Percentiles rank a stretch among this genome's conserved stretches.
phyloP scores from a whole-genome alignment of 2,888 invertebrate species.

The Habrosyne pyritoides region DNA sequence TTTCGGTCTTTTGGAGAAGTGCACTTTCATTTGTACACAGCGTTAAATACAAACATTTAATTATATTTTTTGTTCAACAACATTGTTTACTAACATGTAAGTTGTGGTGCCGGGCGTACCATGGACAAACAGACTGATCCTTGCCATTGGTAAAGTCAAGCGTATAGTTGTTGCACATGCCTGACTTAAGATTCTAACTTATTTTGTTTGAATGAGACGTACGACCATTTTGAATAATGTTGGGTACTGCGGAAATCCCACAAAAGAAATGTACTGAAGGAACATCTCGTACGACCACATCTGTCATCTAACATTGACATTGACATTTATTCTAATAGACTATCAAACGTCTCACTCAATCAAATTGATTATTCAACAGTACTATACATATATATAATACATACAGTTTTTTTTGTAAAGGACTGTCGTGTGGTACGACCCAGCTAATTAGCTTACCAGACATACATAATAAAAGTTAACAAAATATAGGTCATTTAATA shows the following conservation, averaged over 20 bases:
- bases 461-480: constrained; percentile 78
- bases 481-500: constrained; percentile 78
- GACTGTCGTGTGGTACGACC: constrained; percentile 57
- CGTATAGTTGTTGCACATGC: constrained; percentile 18
- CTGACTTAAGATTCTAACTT: constrained; percentile 9
- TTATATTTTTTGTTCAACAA: constrained; percentile 62
- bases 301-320: not conserved
- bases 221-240: constrained; percentile 5
- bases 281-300: not conserved
- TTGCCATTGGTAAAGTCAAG: constrained; percentile 24
- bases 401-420: constrained; percentile 30
- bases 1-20: constrained; percentile 73
- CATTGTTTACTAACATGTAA: constrained; percentile 68
- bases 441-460: constrained; percentile 69
- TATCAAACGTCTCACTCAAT: constrained; percentile 24
- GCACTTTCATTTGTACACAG: constrained; percentile 83
- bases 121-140: constrained; percentile 36
- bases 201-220: constrained; percentile 19
- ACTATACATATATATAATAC: constrained; percentile 9
- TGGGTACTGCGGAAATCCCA: not conserved
- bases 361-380: not conserved
- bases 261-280: not conserved
- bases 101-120: constrained; percentile 61
- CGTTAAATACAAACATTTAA: constrained; percentile 76
- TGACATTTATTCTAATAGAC: constrained; percentile 7